A percentile compares a stretch with the other conserved stretches of the same genome.
Conservation (phyloP, 2,888 invertebrate genomes). For the Eupsilia transversa region DNA sequence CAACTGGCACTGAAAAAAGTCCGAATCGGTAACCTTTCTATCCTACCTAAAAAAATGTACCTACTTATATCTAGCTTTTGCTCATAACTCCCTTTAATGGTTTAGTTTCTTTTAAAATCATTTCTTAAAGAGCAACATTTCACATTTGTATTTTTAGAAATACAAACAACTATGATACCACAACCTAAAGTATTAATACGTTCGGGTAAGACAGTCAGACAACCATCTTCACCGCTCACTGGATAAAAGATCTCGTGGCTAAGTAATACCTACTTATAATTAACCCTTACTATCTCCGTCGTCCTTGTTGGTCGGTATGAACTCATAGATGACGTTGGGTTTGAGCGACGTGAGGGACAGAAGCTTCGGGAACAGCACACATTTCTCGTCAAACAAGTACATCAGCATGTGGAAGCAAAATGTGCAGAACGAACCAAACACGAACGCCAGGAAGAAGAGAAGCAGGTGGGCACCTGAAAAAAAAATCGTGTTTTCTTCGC, state of each 20-base stretch:
- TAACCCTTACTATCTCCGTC: conserved; percentile 71
- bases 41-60: not conserved
- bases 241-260: not conserved
- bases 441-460: conserved; percentile 85
- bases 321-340: conserved; percentile 81
- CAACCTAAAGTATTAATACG: not conserved
- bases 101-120: not conserved
- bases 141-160: not conserved
- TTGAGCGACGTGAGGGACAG: conserved; percentile 76
- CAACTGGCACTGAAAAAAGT: conserved; percentile 77
- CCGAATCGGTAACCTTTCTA: not conserved
- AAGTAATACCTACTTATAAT: not conserved
- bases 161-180: not conserved
- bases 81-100: not conserved
- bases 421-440: conserved; percentile 87
- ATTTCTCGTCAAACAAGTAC: conserved; percentile 87
- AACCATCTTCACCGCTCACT: not conserved
- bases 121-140: not conserved
- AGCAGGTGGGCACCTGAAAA: conserved; percentile 83
- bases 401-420: conserved; percentile 88
- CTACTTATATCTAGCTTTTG: not conserved
- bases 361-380: conserved; percentile 85
- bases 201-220: not conserved
- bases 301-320: conserved; percentile 76
- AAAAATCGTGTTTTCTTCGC: not conserved